Evolutionary conservation across 1,140 invertebrate species (phyloP), one percentile per base, ranked within the genome.

Genomic region (Trichonephila clavipes): DNA sequence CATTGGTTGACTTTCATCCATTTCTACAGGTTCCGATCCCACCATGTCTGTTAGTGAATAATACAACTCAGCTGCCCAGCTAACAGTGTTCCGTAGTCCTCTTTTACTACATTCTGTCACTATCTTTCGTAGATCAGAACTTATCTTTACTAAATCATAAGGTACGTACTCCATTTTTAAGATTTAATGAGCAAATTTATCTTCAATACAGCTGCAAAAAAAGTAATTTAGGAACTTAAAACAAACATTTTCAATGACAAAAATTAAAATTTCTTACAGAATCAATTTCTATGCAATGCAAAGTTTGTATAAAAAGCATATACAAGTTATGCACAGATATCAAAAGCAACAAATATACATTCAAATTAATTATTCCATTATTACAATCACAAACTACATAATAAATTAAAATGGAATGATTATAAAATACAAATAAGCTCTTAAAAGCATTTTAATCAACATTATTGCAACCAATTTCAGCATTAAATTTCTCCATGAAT

Each of bases 401-500:
- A 83, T 61, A 83, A 83, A 85, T 59, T 86, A 88, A 88, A 93
- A 93, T 93, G 92, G 92, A 93, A 93, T 88, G 86, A 81, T 72
- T 72, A 21, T 28, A 88, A 62, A 87, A 58, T 58, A 62, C 28
- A 77, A 24, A 87, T 58, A 92, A 92, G 83, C 91, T 92, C 91
- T 64, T 51, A 21, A 40, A 44, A 34, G 66, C 44, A 92, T 28
- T n/a, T 51, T 82, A 87, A 69, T 64, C 90, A 69, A 64, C 28
- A 58, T 85, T 92, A 59, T 93, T 87, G 59, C 44, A 90, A 66
- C 87, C 87, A 59, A 88, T 81, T 66, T 94, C 93, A 59, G 72
- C 87, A 82, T 94, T 72, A 94, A 95, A 95, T 34, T 95, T 94
- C 58, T 94, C 92, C 21, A 95, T 94, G 77, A 95, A 95, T 64